Conservation (phyloP, 1,140 invertebrate species). For the Asbolus verrucosus region DNA sequence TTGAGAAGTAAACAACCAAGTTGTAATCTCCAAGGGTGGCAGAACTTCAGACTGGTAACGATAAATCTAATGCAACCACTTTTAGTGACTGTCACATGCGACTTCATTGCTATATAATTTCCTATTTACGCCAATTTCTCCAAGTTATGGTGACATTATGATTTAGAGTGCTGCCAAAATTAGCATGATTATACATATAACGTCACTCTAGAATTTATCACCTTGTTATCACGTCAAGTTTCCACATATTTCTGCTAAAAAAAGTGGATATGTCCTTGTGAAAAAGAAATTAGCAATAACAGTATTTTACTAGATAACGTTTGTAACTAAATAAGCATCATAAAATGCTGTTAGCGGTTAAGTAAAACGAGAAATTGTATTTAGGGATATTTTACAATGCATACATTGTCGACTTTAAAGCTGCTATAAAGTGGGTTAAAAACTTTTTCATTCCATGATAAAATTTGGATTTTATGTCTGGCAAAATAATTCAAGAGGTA, state of each 20-base stretch:
- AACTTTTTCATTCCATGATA: constrained; percentile 28
- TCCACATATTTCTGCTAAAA: no score
- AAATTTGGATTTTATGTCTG: constrained; percentile 23
- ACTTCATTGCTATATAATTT: no score
- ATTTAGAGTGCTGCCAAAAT: neutral
- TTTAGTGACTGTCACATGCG: no score
- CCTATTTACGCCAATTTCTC: no score
- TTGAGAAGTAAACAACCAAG: no score
- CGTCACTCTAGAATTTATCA: neutral
- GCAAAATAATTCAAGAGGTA: constrained; percentile 11
- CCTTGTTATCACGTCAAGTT: neutral
- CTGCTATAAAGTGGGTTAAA: neutral
- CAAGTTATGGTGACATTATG: neutral
- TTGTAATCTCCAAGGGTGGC: no score
- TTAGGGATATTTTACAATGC: constrained; percentile 27
- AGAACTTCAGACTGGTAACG: no score
- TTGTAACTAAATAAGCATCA: constrained; percentile 17
- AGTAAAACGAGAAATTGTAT: constrained; percentile 28
- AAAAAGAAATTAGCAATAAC: constrained; percentile 28
- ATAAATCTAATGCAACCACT: no score
- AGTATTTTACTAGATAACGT: constrained; percentile 27
- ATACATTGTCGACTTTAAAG: constrained; percentile 8
- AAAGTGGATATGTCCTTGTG: neutral
- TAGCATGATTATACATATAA: neutral
- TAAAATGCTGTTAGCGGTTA: constrained; percentile 14